phyloP scores from a whole-genome alignment of 2,113 vertebrate genomes.

The Rhinichthys klamathensis region DNA sequence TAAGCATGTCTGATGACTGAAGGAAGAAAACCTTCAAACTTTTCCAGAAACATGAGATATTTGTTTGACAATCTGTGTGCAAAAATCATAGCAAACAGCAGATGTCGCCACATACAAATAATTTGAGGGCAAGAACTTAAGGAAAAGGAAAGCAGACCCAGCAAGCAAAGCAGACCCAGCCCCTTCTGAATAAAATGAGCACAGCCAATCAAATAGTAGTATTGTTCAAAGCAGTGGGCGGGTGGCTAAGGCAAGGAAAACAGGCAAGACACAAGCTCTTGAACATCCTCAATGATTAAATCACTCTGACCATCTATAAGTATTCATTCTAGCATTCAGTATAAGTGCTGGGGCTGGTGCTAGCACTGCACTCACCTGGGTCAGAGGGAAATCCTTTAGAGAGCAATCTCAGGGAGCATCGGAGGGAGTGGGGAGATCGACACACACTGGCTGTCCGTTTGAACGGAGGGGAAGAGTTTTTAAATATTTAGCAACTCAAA shows the following conservation, averaged over 20 bases:
- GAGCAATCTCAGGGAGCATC: conserved; percentile 71
- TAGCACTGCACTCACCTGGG: conserved; percentile 77
- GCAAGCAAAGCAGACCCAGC: conserved; percentile 65
- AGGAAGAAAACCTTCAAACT: conserved; percentile 16
- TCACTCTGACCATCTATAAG: conserved; percentile 47
- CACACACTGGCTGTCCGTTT: conserved; percentile 69
- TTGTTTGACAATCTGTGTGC: not conserved
- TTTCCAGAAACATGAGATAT: not conserved
- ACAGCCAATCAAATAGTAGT: conserved; percentile 51
- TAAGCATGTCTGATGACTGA: not conserved
- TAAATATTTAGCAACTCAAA: conserved; percentile 50
- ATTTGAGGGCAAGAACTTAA: conserved; percentile 48
- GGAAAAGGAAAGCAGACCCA: conserved; percentile 44
- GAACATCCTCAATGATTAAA: conserved; percentile 41
- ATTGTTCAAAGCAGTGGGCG: conserved; percentile 14
- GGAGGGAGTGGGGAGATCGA: conserved; percentile 66
- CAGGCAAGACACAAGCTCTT: conserved; percentile 49
- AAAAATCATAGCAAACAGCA: conserved; percentile 62
- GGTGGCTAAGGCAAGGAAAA: conserved; percentile 46
- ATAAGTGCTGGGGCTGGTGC: conserved; percentile 51
- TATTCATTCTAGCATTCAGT: conserved; percentile 48
- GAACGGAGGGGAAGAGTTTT: conserved; percentile 54
- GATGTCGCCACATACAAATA: conserved; percentile 71
- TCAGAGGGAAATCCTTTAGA: conserved; percentile 76
- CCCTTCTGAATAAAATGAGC: conserved; percentile 39